phyloP scores from a whole-genome alignment of 2,113 vertebrate species.

The Clarias magur region DNA sequence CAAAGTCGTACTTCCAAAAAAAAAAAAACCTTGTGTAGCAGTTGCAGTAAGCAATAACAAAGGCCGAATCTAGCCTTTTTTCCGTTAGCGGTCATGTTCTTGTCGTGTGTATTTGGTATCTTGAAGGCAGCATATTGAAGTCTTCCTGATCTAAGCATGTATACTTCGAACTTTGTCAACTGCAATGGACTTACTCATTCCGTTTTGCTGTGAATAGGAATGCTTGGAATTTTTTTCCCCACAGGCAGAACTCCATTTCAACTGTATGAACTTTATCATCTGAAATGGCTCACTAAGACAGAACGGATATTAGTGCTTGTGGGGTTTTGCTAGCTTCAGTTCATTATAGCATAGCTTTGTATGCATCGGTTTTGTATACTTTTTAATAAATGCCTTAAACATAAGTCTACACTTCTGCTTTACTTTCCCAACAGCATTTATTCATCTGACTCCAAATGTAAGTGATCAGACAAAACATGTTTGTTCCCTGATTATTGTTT shows the following conservation, averaged over 20 bases:
- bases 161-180: conserved; percentile 4
- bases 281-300: conserved; percentile 18
- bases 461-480: not conserved
- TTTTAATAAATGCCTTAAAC: conserved; percentile 72
- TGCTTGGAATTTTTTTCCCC: conserved; percentile 42
- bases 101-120: conserved; percentile 37
- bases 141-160: conserved; percentile 50
- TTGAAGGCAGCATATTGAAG: conserved; percentile 29
- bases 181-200: not conserved
- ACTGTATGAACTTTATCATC: conserved; percentile 25
- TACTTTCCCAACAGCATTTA: not conserved
- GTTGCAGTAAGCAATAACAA: conserved; percentile 33
- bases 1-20: conserved; percentile 6
- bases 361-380: conserved; percentile 67
- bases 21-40: conserved; percentile 30
- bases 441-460: not conserved
- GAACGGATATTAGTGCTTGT: conserved; percentile 16
- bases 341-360: conserved; percentile 60
- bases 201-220: conserved; percentile 50
- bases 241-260: conserved; percentile 2
- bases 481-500: not conserved
- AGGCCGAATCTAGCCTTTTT: conserved; percentile 6
- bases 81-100: not conserved
- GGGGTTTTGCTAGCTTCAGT: conserved; percentile 57
- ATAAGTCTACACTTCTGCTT: not conserved